phyloP scores from a whole-genome alignment of 2,797 vertebrate genomes.

The Schizothorax lantsangensis region DNA sequence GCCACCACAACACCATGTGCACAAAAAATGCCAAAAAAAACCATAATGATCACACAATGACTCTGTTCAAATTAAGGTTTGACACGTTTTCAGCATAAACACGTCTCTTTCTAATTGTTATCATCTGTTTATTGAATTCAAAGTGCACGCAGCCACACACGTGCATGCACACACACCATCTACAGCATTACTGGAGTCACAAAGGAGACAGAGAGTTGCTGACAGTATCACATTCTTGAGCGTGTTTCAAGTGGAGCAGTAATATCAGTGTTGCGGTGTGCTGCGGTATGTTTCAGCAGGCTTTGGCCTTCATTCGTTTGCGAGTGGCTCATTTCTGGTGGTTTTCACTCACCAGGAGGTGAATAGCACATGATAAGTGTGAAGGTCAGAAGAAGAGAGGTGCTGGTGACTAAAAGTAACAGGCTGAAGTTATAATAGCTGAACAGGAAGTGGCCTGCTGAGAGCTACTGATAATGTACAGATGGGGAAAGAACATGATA shows the following conservation, averaged over 20 bases:
- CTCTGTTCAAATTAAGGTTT: too few species aligned
- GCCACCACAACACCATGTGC: slow-evolving; percentile 36
- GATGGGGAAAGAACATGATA: not conserved
- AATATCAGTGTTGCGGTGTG: slow-evolving; percentile 37
- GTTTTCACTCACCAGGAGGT: slow-evolving; percentile 32
- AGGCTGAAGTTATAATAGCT: slow-evolving; percentile 16
- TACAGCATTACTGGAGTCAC: slow-evolving; percentile 63
- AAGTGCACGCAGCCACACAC: slow-evolving; percentile 50
- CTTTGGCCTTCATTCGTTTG: slow-evolving; percentile 40
- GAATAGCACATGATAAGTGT: slow-evolving; percentile 41
- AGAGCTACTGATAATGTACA: slow-evolving; percentile 9
- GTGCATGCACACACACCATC: slow-evolving; percentile 50
- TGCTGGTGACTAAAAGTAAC: slow-evolving; percentile 30
- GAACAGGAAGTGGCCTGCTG: slow-evolving; percentile 13
- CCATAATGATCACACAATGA: not conserved
- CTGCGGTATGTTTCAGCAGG: slow-evolving; percentile 25
- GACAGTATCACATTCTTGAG: slow-evolving; percentile 53
- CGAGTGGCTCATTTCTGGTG: slow-evolving; percentile 35
- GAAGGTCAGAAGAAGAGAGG: slow-evolving; percentile 33
- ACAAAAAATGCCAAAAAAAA: not conserved
- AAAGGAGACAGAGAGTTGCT: slow-evolving; percentile 55
- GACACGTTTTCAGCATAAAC: not conserved
- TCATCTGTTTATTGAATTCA: slow-evolving; percentile 48
- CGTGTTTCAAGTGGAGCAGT: slow-evolving; percentile 33
- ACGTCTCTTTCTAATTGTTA: not conserved